Conservation (phyloP, 2,888 invertebrate species). For the Drosophila pegasa region DNA sequence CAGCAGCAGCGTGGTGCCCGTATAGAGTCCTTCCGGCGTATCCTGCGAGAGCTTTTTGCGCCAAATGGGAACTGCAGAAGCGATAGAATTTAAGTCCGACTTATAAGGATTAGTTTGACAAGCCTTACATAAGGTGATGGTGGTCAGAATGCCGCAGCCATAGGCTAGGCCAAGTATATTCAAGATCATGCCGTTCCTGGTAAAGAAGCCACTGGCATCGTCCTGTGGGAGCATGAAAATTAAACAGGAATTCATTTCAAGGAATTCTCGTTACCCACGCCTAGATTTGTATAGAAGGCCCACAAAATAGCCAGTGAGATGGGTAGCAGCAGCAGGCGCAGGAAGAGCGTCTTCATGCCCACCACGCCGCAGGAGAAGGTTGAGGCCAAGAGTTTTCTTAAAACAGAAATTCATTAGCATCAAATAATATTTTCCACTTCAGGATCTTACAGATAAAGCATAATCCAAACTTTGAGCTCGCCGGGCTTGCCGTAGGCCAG, state of each 20-base stretch:
- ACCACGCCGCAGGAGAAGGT: conserved; percentile 91
- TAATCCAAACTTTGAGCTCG: conserved; percentile 88
- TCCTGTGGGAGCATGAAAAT: conserved; percentile 64
- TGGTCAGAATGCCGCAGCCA: conserved; percentile 84
- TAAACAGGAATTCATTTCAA: neutral
- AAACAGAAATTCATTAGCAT: neutral
- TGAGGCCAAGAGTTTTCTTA: conserved; percentile 90
- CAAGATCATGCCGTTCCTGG: conserved; percentile 84
- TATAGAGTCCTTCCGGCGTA: conserved; percentile 94
- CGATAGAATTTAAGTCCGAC: neutral
- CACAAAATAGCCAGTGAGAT: conserved; percentile 91
- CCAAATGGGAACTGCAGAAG: conserved; percentile 89
- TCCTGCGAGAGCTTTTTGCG: conserved; percentile 97
- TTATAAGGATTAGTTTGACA: neutral
- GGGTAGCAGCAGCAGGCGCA: conserved; percentile 91
- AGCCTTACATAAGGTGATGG: conserved; percentile 80
- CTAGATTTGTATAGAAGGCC: conserved; percentile 89
- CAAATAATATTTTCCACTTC: neutral
- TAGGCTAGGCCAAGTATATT: conserved; percentile 84
- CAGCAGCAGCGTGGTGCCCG: conserved; percentile 92
- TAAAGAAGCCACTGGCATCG: conserved; percentile 84
- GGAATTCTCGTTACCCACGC: conserved; percentile 71
- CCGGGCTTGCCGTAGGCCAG: conserved; percentile 91
- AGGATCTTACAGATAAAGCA: conserved; percentile 87
- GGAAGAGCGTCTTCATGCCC: conserved; percentile 91